A percentile compares a stretch with the other conserved stretches of the same genome.
phyloP scores from a whole-genome alignment of 2,888 invertebrate species.

The Galerucella nymphaeae region DNA sequence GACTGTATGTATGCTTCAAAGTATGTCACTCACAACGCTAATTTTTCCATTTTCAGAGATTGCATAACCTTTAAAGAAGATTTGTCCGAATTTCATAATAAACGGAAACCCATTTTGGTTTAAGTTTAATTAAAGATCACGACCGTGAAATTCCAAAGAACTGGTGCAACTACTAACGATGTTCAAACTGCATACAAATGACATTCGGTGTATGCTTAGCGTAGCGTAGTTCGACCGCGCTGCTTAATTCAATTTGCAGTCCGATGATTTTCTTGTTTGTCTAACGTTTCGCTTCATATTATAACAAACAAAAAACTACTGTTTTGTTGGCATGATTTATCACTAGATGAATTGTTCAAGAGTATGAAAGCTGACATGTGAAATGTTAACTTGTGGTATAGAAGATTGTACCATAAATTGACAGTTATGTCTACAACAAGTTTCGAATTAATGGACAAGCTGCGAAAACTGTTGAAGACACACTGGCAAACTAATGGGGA shows the following conservation, averaged over 20 bases:
- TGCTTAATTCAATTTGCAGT: conserved; percentile 19
- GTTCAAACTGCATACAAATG: conserved; percentile 27
- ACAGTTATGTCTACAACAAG: too few species aligned
- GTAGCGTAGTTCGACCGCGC: conserved; percentile 18
- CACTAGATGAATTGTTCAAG: neutral
- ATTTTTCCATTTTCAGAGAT: neutral
- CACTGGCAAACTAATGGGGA: too few species aligned
- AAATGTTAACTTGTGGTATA: neutral
- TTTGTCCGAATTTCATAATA: conserved; percentile 19
- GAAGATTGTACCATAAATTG: too few species aligned
- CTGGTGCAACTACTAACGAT: conserved; percentile 20
- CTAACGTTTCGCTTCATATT: conserved; percentile 1
- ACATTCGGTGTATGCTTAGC: conserved; percentile 13
- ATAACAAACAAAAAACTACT: neutral
- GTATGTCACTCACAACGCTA: too few species aligned
- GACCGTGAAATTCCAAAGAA: conserved; percentile 29
- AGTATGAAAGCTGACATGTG: neutral
- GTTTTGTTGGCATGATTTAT: neutral
- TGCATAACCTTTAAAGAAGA: conserved; percentile 2
- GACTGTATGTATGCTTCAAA: too few species aligned
- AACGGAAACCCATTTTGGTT: conserved; percentile 19
- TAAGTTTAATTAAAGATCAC: conserved; percentile 32
- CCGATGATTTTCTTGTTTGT: conserved; percentile 21
- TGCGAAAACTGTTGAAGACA: too few species aligned
- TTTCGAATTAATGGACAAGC: too few species aligned